Percentiles rank a stretch among this genome's conserved stretches.
Conservation (phyloP, 2,888 invertebrate genomes). For the Polyommatus icarus region DNA sequence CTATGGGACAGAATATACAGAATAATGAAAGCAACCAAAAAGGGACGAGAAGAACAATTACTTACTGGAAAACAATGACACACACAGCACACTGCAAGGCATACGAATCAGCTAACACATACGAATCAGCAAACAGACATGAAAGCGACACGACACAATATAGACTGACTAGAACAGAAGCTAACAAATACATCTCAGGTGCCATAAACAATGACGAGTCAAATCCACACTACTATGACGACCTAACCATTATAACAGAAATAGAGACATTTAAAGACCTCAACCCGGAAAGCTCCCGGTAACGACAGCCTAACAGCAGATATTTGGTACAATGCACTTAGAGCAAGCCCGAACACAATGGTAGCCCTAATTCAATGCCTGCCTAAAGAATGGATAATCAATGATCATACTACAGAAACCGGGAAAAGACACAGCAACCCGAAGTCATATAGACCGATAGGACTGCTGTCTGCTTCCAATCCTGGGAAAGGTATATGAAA, state of each 20-base stretch:
- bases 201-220: neutral
- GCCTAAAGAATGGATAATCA: conserved; percentile 31
- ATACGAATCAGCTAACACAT: neutral
- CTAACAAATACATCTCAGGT: neutral
- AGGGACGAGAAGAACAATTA: conserved; percentile 30
- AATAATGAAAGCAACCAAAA: conserved; percentile 31
- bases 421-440: conserved; percentile 27
- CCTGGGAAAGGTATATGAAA: conserved; percentile 38
- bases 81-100: neutral
- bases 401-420: conserved; percentile 36
- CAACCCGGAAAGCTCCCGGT: conserved; percentile 34
- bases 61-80: neutral
- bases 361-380: conserved; percentile 35
- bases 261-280: no score
- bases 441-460: conserved; percentile 37
- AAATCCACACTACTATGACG: neutral
- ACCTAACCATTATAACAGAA: neutral
- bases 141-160: conserved; percentile 31
- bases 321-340: conserved; percentile 30
- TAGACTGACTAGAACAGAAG: neutral
- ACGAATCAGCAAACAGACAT: conserved; percentile 32
- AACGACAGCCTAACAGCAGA: conserved; percentile 37
- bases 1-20: conserved; percentile 38
- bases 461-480: conserved; percentile 37
- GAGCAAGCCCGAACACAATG: neutral